Base-by-base conservation (phyloP, 1,140 invertebrate species). In the Brachionus angularis region DNA sequence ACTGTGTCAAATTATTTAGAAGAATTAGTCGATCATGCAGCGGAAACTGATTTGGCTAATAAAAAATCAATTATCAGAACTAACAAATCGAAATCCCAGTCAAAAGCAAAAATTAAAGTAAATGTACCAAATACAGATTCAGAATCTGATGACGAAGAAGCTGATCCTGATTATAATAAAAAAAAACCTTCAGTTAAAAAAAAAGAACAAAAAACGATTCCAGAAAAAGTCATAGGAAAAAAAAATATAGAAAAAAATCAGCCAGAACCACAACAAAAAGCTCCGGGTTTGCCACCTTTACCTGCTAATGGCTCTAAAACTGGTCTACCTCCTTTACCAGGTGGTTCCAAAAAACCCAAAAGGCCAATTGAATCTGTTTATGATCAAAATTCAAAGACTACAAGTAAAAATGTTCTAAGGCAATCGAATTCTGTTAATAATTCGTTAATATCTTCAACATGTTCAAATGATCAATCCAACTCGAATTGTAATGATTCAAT, bases 281-380 rank as follows among this genome's bases (percentile, higher is more conserved):
- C n/a, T n/a, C n/a, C n/a, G n/a, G n/a, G n/a, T n/a, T n/a, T n/a
- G n/a, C n/a, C n/a, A n/a, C n/a, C n/a, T n/a, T n/a, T n/a, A n/a
- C n/a, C n/a, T n/a, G n/a, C n/a, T n/a, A n/a, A n/a, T n/a, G n/a
- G n/a, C n/a, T n/a, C n/a, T n/a, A 58, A 39, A 18, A 3, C 33
- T 18, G 33, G 33, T 5, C 14, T 58, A 21, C 53, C 53, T 21
- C 53, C 53, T 1, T 39, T 58, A 34, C 53, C 53, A 0, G 53
- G 16, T 21, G n/a, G n/a, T n/a, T n/a, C n/a, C n/a, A 58, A 58
- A 58, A 58, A 58, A 14, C 53, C 53, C 14, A 58, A 58, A 23
- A 31, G 53, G 7, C 53, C 53, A 12, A 58, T 58, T 25, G 53
- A 58, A 14, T 58, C 53, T 25, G 53, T 58, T 12, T 58, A 58